Evolutionary conservation across 2,888 invertebrate species (phyloP), one percentile per base, ranked within the genome.

Genomic region (Eudasyphora cyanicolor): DNA sequence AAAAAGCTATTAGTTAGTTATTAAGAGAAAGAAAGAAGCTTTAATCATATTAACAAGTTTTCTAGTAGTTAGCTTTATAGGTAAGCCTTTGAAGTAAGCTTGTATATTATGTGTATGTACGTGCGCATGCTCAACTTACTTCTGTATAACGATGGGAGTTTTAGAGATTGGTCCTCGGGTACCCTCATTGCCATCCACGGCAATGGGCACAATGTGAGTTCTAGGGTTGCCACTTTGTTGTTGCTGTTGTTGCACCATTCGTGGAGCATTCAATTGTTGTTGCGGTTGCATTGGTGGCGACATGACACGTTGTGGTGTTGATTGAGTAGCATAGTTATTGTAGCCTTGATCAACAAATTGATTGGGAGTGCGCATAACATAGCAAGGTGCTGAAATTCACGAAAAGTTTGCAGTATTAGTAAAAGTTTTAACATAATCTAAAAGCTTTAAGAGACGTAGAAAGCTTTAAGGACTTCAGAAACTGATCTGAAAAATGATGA

Each of bases 201-300:
- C 93, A 86, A 95, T 94, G 17, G 95, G 95, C 89, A 95, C 94
- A 86, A 95, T 93, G 86, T 94, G 92, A 45, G 94, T 85, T 38
- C 79, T 81, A 24, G 57, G 12, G 8, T 64, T 78, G 14, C 73
- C 79, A 79, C 67, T 82, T 51, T 76, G 83, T 67, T 87, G 88
- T 69, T 87, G 87, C 27, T 86, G 85, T 70, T 89, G 90, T 32
- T 87, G 87, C 60, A 87, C 85, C 64, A 87, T 86, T 24, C 86
- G 86, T 64, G 87, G 87, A 8, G 87, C 85, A 85, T 86, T 87
- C 49, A 87, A 35, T 71, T 86, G 87, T 38, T 4, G 49, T 49
- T 62, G 64, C 38, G 35, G 38, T 57, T 88, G 88, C 57, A 76
- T 49, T 21, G 86, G 87, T 57, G 90, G 89, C 67, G 89, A 87